Percentiles rank a stretch among this genome's conserved stretches.
phyloP scores from a whole-genome alignment of 2,797 vertebrate species.

The Alcedo atthis region DNA sequence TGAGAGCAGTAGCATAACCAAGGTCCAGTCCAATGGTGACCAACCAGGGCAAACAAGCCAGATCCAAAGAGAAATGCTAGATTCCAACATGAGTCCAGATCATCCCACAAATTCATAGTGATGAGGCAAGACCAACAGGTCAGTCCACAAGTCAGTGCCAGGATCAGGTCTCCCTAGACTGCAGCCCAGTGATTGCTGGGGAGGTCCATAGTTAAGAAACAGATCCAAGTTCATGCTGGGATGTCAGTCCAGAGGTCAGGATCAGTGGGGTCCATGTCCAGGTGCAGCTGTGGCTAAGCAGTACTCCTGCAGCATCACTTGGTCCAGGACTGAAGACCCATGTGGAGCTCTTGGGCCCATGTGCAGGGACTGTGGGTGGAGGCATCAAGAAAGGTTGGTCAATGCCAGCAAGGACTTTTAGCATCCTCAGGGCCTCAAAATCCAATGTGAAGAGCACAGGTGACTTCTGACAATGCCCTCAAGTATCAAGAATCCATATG shows the following conservation, averaged over 20 bases:
- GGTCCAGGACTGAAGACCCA: background rate
- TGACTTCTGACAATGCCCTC: background rate
- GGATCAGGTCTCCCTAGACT: background rate
- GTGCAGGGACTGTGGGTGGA: background rate
- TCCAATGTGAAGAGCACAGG: background rate
- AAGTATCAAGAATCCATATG: background rate
- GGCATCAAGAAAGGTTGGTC: background rate
- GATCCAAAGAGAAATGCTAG: background rate
- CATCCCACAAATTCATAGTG: background rate
- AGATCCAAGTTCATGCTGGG: background rate
- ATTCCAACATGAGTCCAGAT: background rate
- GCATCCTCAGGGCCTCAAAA: background rate
- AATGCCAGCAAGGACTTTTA: background rate
- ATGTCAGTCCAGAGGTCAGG: background rate
- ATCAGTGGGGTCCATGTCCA: background rate
- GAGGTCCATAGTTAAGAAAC: background rate
- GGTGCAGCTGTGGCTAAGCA: background rate
- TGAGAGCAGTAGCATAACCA: background rate
- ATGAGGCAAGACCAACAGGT: background rate
- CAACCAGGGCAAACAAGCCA: background rate
- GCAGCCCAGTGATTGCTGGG: background rate
- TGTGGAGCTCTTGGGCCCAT: background rate
- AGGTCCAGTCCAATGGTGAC: background rate
- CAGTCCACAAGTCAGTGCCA: background rate
- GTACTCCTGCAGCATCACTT: background rate